These are phyloP conservation scores for Trissolcus japonicus DNA, from an alignment of 2,888 invertebrate genomes.

Conservation along the genomic window DNA sequence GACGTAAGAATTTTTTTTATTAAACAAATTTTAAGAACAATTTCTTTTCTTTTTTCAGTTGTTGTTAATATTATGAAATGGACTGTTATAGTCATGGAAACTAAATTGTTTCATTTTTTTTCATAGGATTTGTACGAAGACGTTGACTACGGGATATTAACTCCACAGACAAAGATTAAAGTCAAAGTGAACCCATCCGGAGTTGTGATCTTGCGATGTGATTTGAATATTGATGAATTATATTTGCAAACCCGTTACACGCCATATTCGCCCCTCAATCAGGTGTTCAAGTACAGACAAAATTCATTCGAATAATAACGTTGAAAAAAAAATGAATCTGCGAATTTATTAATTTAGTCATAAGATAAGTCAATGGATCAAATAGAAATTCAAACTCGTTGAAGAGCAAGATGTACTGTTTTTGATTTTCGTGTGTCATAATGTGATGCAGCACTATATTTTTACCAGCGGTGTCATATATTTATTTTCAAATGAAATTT, in stretches of 20 bases:
- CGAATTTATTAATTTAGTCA: constrained; percentile 1
- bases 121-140: constrained; percentile 90
- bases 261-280: constrained; percentile 78
- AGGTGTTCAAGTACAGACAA: constrained; percentile 78
- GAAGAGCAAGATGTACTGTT: constrained; percentile 45
- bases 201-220: constrained; percentile 89
- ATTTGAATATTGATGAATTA: constrained; percentile 81
- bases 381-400: constrained; percentile 34
- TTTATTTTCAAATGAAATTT: too few species aligned
- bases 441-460: constrained; percentile 34
- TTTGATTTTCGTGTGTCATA: constrained; percentile 54
- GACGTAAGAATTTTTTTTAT: constrained; percentile 79
- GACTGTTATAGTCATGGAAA: too few species aligned
- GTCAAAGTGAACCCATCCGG: constrained; percentile 96
- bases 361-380: neutral
- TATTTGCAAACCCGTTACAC: constrained; percentile 66
- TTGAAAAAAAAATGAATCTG: constrained; percentile 9
- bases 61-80: too few species aligned
- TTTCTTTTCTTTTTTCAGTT: neutral
- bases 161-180: constrained; percentile 92
- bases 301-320: constrained; percentile 67
- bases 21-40: too few species aligned
- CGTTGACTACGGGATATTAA: constrained; percentile 89
- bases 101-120: constrained; percentile 3
- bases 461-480: constrained; percentile 25